Conservation (phyloP, 2,888 invertebrate genomes). For the Notodonta ziczac region DNA sequence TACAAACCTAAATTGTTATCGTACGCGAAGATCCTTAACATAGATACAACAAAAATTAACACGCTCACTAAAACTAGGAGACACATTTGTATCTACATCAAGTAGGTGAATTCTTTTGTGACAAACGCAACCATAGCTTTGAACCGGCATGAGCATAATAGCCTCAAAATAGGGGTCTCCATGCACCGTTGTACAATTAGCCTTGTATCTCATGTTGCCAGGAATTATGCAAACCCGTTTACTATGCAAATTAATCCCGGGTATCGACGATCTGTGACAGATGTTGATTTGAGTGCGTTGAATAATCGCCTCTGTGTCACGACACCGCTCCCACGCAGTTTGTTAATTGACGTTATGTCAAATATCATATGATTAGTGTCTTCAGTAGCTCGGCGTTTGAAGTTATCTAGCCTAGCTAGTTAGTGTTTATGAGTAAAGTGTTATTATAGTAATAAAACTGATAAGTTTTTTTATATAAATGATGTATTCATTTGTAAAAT, state of each 20-base stretch:
- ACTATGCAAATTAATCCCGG: conserved; percentile 66
- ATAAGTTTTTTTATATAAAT: no score
- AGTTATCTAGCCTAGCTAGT: no score
- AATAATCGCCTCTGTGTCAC: conserved; percentile 54
- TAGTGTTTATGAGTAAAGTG: no score
- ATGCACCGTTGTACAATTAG: conserved; percentile 44
- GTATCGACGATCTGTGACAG: conserved; percentile 65
- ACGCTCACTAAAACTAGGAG: conserved; percentile 2
- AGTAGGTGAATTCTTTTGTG: conserved; percentile 42
- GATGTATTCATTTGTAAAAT: no score
- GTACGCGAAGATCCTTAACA: background rate
- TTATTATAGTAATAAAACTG: no score
- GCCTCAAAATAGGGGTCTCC: conserved; percentile 18
- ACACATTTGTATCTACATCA: conserved; percentile 35
- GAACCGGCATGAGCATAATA: conserved; percentile 19
- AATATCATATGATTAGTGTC: background rate
- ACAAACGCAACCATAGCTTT: conserved; percentile 31
- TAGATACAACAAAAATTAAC: background rate
- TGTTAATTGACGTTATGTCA: conserved; percentile 8
- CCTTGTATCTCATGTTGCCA: conserved; percentile 46
- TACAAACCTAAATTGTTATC: no score
- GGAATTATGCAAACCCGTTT: conserved; percentile 65
- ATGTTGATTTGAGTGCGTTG: conserved; percentile 66
- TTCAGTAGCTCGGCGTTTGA: background rate
- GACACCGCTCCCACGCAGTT: conserved; percentile 27